These are phyloP conservation scores for Scaptomyza parva DNA, from an alignment of 2,888 invertebrate species.

Conservation along the genomic window DNA sequence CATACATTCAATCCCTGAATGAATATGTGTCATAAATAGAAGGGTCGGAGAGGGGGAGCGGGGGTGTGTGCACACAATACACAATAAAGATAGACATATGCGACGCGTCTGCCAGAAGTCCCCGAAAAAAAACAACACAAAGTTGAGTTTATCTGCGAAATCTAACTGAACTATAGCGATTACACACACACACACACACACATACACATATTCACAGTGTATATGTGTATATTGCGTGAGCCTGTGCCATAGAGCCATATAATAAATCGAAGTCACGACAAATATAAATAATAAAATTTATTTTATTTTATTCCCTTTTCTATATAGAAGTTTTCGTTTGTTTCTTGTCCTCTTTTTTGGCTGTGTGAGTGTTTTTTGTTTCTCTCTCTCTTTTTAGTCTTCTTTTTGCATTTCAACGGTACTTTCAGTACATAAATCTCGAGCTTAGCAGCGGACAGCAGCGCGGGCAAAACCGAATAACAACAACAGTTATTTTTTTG, in stretches of 20 bases:
- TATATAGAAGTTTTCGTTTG: slow-evolving; percentile 46
- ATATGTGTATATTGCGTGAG: slow-evolving; percentile 24
- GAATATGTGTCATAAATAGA: slow-evolving; percentile 51
- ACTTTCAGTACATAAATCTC: slow-evolving; percentile 76
- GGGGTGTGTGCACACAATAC: neutral
- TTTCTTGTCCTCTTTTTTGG: slow-evolving; percentile 11
- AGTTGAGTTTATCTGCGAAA: slow-evolving; percentile 56
- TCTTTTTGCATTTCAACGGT: slow-evolving; percentile 73
- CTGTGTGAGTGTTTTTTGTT: too few relatives aligned
- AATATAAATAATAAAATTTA: slow-evolving; percentile 79
- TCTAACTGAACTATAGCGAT: slow-evolving; percentile 55
- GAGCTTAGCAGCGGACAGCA: slow-evolving; percentile 70
- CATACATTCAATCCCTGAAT: slow-evolving; percentile 22
- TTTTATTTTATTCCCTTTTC: slow-evolving; percentile 71
- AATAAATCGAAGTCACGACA: slow-evolving; percentile 78
- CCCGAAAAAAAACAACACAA: slow-evolving; percentile 20
- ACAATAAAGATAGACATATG: slow-evolving; percentile 54
- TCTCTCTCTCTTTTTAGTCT: neutral
- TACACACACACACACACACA: slow-evolving; percentile 7
- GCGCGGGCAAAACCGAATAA: slow-evolving; percentile 25
- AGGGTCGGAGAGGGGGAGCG: neutral
- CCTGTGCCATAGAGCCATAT: slow-evolving; percentile 46
- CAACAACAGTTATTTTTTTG: slow-evolving; percentile 36
- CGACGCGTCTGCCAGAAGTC: slow-evolving; percentile 58
- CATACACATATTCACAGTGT: slow-evolving; percentile 12